Evolutionary conservation across 2,888 invertebrate genomes (phyloP), one percentile per base, ranked within the genome.

Genomic region (Hesperia comma): DNA sequence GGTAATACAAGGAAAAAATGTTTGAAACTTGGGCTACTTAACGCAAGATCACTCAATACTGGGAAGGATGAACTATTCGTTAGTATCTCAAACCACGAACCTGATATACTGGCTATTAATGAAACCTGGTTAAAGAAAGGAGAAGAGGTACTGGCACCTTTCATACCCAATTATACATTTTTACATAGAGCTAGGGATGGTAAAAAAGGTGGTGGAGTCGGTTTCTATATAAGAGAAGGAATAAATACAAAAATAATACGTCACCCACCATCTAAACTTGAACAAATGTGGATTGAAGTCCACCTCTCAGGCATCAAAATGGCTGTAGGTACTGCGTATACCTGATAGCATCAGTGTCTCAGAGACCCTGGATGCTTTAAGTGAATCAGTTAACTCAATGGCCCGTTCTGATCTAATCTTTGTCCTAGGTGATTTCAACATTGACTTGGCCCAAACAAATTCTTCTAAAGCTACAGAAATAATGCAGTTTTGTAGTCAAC

Each of bases 121-220:
- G 69, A 69, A 61, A 69, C 69, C 1, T 69, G 69, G 69, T 17
- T 69, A 2, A 68, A 37, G 46, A 15, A n/a, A 7, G 69, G 68
- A 12, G 62, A 69, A 56, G 67, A 61, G 1, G 21, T 0, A 6
- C 26, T 46, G n/a, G 68, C 63, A 7, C 68, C 68, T 12, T 10
- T 2, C 2, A 21, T 67, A 43, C 61, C 61, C 1, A 49, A 54
- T 2, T 69, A 69, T 41, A 61, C 10, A 14, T 62, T 64, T 57
- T 3, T 62, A 21, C 62, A 67, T n/a, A 67, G 33, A 61, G 54
- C 62, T 7, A 8, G 62, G 8, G 21, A 51, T 21, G 69, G 10
- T 17, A 68, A 10, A 51, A 72, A 14, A 69, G 32, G 54, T 14
- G 43, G 73, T 0, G 72, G 72, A 1, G 54, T 54, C 1, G 54